Percentiles rank a stretch among this genome's conserved stretches.
Conservation (phyloP, 1,140 invertebrate genomes). For the Himalopsyche phryganea region DNA sequence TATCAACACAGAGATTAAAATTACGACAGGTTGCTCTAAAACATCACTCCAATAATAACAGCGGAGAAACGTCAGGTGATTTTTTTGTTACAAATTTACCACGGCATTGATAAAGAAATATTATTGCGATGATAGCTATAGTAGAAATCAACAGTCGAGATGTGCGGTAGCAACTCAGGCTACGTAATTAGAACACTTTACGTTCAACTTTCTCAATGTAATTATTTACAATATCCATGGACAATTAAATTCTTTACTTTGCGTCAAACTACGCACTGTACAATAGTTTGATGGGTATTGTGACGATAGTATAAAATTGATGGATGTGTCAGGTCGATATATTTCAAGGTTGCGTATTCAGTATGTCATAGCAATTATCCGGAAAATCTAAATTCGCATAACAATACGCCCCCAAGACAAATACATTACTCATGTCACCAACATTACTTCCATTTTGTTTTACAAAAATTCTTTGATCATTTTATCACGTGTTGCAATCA, state of each 20-base stretch:
- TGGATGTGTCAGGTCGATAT: neutral
- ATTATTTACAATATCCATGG: constrained; percentile 4
- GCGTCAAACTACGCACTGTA: neutral
- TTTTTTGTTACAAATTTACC: neutral
- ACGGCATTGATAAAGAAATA: neutral
- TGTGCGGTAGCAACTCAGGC: neutral
- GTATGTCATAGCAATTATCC: neutral
- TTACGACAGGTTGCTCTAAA: neutral
- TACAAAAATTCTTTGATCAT: constrained; percentile 1
- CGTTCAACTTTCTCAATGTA: constrained; percentile 1
- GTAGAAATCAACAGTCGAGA: too few relatives aligned
- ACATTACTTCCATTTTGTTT: constrained; percentile 17
- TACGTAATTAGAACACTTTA: constrained; percentile 3
- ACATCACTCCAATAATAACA: neutral
- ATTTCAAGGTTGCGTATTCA: neutral
- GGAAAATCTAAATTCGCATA: constrained; percentile 3
- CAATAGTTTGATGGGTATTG: neutral
- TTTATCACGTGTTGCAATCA: too few relatives aligned
- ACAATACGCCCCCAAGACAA: constrained; percentile 21
- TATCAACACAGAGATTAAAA: neutral
- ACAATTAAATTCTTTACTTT: neutral
- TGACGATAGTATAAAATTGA: constrained; percentile 1
- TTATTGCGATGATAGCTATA: too few relatives aligned
- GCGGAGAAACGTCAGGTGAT: neutral
- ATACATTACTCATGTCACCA: constrained; percentile 5